Evolutionary conservation across 2,888 invertebrate species (phyloP).

Genomic region (Rotaria magnacalcarata): DNA sequence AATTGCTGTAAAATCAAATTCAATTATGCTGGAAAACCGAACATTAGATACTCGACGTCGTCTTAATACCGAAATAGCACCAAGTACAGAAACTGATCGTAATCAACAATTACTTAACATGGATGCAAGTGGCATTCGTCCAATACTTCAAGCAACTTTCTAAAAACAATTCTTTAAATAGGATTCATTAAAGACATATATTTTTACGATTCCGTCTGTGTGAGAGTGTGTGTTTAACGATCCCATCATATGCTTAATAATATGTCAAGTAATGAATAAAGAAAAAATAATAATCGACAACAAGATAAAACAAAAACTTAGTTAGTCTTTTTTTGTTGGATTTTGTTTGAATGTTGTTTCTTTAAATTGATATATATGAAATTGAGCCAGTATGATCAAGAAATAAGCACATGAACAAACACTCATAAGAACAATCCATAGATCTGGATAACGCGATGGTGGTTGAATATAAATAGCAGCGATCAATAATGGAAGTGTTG

Average conservation of each 20-base stretch:
- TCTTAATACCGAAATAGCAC: slow-evolving; percentile 51
- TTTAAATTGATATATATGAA: slow-evolving; percentile 41
- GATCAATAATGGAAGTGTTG: slow-evolving; percentile 66
- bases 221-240: not conserved
- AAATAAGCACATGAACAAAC: slow-evolving; percentile 68
- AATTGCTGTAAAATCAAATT: slow-evolving; percentile 57
- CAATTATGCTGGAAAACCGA: slow-evolving; percentile 57
- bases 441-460: slow-evolving; percentile 73
- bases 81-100: slow-evolving; percentile 52
- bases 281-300: too few species aligned
- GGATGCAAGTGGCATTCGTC: slow-evolving; percentile 49
- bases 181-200: not conserved
- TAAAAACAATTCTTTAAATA: not conserved
- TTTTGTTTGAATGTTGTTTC: not conserved
- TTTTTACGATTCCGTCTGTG: not conserved
- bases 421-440: slow-evolving; percentile 75
- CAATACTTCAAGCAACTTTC: not conserved
- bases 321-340: not conserved
- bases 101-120: slow-evolving; percentile 55
- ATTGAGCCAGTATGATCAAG: not conserved
- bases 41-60: slow-evolving; percentile 57
- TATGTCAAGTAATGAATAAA: not conserved
- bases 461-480: slow-evolving; percentile 66
- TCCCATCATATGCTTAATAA: not conserved
- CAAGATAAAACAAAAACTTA: not conserved